Conservation (phyloP, 2,113 vertebrate genomes). For the Indri indri region DNA sequence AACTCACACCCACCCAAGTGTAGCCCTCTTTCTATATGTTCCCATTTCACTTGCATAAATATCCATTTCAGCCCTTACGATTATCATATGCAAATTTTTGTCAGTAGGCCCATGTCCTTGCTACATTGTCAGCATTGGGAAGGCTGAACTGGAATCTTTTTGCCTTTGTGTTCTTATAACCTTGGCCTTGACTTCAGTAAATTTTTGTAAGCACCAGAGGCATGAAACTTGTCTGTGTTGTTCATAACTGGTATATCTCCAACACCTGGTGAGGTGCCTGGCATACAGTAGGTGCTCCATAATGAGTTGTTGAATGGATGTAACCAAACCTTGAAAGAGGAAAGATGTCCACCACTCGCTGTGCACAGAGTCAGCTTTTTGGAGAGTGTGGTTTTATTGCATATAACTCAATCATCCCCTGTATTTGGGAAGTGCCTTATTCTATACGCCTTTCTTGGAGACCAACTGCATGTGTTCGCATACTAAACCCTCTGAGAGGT, state of each 20-base stretch:
- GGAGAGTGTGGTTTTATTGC: background rate
- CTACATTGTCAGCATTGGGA: background rate
- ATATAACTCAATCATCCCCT: background rate
- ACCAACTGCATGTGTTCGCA: background rate
- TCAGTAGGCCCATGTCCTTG: no score
- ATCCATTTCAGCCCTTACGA: background rate
- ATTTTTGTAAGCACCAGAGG: background rate
- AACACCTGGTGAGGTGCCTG: background rate
- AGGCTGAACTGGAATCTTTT: background rate
- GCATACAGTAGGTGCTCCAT: background rate
- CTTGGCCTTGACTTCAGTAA: background rate
- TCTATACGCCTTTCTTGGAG: background rate
- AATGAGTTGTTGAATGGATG: background rate
- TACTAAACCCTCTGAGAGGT: background rate
- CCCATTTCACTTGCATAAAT: background rate
- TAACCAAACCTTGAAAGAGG: background rate
- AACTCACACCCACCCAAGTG: fast-evolving
- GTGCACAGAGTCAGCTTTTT: background rate
- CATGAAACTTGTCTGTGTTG: background rate
- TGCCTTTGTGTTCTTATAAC: background rate
- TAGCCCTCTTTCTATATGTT: background rate
- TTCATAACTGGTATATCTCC: background rate
- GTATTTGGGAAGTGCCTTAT: background rate
- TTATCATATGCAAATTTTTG: background rate
- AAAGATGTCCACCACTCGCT: background rate